Percentiles rank a stretch among this genome's conserved stretches.
Evolutionary conservation across 2,888 invertebrate genomes (phyloP).

Genomic region (Caenorhabditis panamensis): DNA sequence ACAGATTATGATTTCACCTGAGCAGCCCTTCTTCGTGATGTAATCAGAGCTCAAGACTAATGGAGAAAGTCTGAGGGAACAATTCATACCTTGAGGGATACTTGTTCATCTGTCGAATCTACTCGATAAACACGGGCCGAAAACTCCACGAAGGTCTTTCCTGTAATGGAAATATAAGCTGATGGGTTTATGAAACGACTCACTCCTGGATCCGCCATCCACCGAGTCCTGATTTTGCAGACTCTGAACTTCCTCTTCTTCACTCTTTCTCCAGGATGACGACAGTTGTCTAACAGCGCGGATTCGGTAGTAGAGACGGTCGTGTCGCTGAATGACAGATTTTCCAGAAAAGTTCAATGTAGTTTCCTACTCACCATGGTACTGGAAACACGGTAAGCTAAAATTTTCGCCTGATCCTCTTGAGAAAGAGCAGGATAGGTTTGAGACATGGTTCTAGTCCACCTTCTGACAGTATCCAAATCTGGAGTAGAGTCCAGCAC

Average conservation of each 20-base stretch:
- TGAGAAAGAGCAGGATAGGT: conserved; percentile 70
- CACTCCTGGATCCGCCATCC: conserved; percentile 45
- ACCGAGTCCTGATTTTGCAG: conserved; percentile 44
- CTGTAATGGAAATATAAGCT: conserved; percentile 41
- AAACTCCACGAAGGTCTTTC: conserved; percentile 71
- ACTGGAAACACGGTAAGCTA: conserved; percentile 84
- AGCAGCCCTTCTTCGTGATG: conserved; percentile 31
- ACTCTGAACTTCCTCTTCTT: conserved; percentile 65
- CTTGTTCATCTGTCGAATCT: conserved; percentile 55
- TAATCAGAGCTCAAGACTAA: conserved; percentile 5
- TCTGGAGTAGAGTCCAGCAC: conserved; percentile 60
- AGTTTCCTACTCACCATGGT: conserved; percentile 81
- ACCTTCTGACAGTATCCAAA: conserved; percentile 51
- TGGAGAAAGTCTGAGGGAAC: neutral
- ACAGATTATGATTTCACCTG: conserved; percentile 57
- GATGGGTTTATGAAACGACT: neutral
- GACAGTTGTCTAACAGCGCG: conserved; percentile 81
- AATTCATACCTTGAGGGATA: conserved; percentile 60
- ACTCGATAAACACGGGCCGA: conserved; percentile 71
- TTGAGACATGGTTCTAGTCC: conserved; percentile 67
- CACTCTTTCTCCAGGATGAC: conserved; percentile 67
- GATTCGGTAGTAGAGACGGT: conserved; percentile 85
- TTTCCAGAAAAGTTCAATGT: conserved; percentile 71
- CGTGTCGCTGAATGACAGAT: conserved; percentile 80
- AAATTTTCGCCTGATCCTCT: conserved; percentile 82